These are phyloP conservation scores for Andrena bicolor DNA, from an alignment of 2,888 invertebrate genomes.

Conservation along the genomic window DNA sequence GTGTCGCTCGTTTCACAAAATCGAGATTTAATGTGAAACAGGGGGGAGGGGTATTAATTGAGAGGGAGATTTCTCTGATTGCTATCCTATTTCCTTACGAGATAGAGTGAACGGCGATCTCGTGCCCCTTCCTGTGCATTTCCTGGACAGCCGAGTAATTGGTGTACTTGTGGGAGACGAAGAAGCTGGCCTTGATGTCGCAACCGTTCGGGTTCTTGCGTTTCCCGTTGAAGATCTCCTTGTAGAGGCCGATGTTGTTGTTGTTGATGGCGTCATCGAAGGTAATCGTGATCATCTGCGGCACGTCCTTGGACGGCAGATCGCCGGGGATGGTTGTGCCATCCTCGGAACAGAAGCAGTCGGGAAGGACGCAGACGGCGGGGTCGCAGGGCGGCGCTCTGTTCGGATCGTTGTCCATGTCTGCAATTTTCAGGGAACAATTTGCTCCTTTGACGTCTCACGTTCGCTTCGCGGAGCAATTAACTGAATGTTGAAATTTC, in stretches of 20 bases:
- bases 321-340: slow-evolving; percentile 95
- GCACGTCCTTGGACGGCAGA: slow-evolving; percentile 93
- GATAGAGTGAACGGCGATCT: slow-evolving; percentile 97
- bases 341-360: slow-evolving; percentile 97
- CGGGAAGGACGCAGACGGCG: slow-evolving; percentile 93
- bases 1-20: neutral
- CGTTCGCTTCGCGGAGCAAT: neutral
- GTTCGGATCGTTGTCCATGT: slow-evolving; percentile 97
- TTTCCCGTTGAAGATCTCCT: slow-evolving; percentile 95
- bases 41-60: neutral
- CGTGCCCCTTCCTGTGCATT: slow-evolving; percentile 95
- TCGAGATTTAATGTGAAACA: neutral
- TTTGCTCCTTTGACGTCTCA: slow-evolving; percentile 3
- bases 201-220: slow-evolving; percentile 97
- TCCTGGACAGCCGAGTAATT: slow-evolving; percentile 97
- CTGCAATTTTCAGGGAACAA: slow-evolving; percentile 85
- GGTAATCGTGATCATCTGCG: slow-evolving; percentile 97
- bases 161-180: slow-evolving; percentile 96
- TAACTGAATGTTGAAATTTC: neutral
- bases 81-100: slow-evolving; percentile 89
- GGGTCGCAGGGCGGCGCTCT: slow-evolving; percentile 96
- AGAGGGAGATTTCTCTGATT: neutral
- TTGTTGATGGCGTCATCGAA: slow-evolving; percentile 98
- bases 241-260: slow-evolving; percentile 97
- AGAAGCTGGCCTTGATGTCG: slow-evolving; percentile 96